phyloP scores from a whole-genome alignment of 2,797 vertebrate genomes.

The Rhabdophis nuchalis region DNA sequence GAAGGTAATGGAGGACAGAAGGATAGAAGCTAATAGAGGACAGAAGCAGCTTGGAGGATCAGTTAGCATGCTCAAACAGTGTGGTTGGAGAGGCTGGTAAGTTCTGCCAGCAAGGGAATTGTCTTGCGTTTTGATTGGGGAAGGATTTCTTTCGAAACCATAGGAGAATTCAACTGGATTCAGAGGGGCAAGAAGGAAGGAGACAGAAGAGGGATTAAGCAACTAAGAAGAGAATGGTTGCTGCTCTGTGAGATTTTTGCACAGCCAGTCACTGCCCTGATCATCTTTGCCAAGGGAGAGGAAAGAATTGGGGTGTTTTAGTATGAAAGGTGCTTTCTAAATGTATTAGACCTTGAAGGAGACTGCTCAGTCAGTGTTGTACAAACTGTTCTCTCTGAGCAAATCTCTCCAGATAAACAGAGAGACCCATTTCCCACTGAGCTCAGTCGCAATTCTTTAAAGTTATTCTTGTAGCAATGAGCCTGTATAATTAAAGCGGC shows the following conservation, averaged over 20 bases:
- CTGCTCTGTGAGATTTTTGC: background rate
- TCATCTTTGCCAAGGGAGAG: background rate
- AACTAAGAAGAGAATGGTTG: background rate
- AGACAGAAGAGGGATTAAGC: background rate
- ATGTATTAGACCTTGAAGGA: background rate
- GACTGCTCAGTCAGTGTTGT: background rate
- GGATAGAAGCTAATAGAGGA: background rate
- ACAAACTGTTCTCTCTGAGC: background rate
- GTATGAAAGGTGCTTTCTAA: background rate
- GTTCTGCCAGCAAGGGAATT: background rate
- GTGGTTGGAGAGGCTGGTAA: background rate
- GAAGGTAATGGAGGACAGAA: background rate
- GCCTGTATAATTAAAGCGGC: background rate
- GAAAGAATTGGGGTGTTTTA: background rate
- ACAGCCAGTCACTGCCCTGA: background rate
- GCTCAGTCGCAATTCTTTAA: background rate
- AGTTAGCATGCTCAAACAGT: background rate
- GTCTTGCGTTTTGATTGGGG: background rate
- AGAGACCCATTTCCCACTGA: background rate
- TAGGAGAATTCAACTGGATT: background rate
- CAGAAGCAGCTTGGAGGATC: background rate
- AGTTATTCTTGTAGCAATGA: background rate
- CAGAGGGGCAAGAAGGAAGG: background rate
- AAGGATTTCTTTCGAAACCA: background rate
- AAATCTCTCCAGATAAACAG: background rate